Evolutionary conservation across 1,140 invertebrate genomes (phyloP), one percentile per base, ranked within the genome.

Genomic region (Procambarus clarkii): DNA sequence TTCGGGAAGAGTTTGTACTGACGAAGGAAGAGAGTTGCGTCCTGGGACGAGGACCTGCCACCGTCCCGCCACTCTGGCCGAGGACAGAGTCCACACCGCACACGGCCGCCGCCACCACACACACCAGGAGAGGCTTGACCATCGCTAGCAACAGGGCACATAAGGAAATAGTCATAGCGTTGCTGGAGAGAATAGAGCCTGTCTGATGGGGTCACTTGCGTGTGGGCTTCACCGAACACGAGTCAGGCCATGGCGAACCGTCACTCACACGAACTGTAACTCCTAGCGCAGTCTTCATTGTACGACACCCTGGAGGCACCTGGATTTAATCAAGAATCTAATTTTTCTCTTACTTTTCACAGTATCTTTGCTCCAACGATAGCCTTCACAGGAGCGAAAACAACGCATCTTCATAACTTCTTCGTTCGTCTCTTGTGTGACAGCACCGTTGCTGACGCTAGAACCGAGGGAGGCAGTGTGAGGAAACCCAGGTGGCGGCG

Each of bases 381-480:
- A 74, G 15, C 69, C n/a, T 74, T 74, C 69, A 74, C n/a, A 74
- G 11, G 8, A 8, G 34, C 24, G n/a, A 74, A 9, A 34, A 74
- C n/a, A 74, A 34, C 21, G 24, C 69, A 74, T 74, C 24, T 74
- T 74, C 69, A 74, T 34, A 74, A n/a, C 69, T 74, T 74, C 60
- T 13, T 34, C 3, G 2, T 8, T 74, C n/a, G 18, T 5, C 24
- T 8, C 69, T 34, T 24, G 2, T 8, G 21, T 9, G n/a, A n/a
- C 21, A 34, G 7, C 3, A 74, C 1, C n/a, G 4, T 24, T 69
- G 13, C 9, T 15, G 64, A 13, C 64, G 18, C 64, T 5, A 18
- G 64, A 18, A 15, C 3, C 4, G 18, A 69, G 18, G 64, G 3
- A 18, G 21, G 0, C 0, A 69, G 64, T 15, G 54, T 58, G 8